Evolutionary conservation across 2,797 vertebrate species (phyloP).

Genomic region (Sebastes steindachneri): DNA sequence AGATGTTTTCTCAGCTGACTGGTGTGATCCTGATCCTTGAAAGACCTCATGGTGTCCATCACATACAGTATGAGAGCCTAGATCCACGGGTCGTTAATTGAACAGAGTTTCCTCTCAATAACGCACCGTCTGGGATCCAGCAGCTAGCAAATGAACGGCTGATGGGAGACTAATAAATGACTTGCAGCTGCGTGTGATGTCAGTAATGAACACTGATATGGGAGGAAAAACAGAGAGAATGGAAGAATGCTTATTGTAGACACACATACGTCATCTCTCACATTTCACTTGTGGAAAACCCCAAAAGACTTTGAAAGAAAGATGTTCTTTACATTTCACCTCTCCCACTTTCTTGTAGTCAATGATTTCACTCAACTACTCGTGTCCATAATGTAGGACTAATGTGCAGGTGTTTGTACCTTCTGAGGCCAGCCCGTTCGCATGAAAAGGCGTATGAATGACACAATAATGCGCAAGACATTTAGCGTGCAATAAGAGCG

Average conservation of each 20-base stretch:
- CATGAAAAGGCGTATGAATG: too few species aligned
- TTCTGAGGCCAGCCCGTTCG: background rate
- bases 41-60: constrained; percentile 1
- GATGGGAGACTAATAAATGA: constrained; percentile 61
- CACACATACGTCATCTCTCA: background rate
- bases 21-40: background rate
- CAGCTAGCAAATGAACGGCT: constrained; percentile 45
- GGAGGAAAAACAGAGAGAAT: background rate
- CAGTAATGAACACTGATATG: constrained; percentile 20
- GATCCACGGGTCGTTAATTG: constrained; percentile 34
- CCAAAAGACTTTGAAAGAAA: background rate
- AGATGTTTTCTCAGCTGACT: background rate
- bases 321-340: background rate
- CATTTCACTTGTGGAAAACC: background rate
- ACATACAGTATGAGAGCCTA: background rate
- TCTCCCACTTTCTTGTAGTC: background rate
- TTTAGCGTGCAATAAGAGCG: too few species aligned
- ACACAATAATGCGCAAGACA: too few species aligned
- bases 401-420: background rate
- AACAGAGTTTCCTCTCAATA: constrained; percentile 36
- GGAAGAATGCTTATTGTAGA: background rate
- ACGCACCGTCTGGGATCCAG: constrained; percentile 38
- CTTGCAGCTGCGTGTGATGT: constrained; percentile 57
- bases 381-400: background rate
- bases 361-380: background rate